These are phyloP conservation scores for Ametastegia equiseti DNA, from an alignment of 2,888 invertebrate genomes.

Conservation along the genomic window DNA sequence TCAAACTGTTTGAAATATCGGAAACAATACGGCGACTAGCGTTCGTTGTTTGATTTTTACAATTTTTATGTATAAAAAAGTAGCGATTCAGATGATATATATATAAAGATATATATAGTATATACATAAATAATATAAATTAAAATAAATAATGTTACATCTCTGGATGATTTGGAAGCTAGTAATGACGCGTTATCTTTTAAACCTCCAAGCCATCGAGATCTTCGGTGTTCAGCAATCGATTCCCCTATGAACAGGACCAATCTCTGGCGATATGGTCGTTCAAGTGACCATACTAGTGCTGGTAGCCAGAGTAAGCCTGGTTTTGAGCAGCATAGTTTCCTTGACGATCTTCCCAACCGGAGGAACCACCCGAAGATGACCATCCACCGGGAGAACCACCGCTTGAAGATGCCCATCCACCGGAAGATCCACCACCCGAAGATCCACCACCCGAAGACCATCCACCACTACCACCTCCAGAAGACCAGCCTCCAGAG, in stretches of 20 bases:
- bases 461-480: conserved; percentile 61
- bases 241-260: not conserved
- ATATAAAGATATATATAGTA: conserved; percentile 1
- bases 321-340: conserved; percentile 65
- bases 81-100: conserved; percentile 5
- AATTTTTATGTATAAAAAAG: conserved; percentile 19
- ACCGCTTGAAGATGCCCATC: conserved; percentile 60
- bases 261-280: conserved; percentile 3
- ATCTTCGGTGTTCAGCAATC: conserved; percentile 15
- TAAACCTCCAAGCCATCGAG: not conserved
- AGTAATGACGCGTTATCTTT: not conserved
- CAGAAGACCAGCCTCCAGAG: conserved; percentile 53
- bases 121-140: conserved; percentile 44
- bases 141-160: conserved; percentile 44
- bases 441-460: conserved; percentile 58
- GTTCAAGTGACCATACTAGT: conserved; percentile 52
- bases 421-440: conserved; percentile 56
- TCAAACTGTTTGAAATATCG: not conserved
- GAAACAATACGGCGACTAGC: conserved; percentile 43
- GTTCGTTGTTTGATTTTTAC: conserved; percentile 23
- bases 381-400: conserved; percentile 65
- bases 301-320: conserved; percentile 70
- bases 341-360: conserved; percentile 68
- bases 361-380: conserved; percentile 56
- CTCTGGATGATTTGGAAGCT: conserved; percentile 8